Percentiles rank a stretch among this genome's conserved stretches.
Conservation (phyloP, 2,888 invertebrate genomes). For the Prosopocoilus inquinatus region DNA sequence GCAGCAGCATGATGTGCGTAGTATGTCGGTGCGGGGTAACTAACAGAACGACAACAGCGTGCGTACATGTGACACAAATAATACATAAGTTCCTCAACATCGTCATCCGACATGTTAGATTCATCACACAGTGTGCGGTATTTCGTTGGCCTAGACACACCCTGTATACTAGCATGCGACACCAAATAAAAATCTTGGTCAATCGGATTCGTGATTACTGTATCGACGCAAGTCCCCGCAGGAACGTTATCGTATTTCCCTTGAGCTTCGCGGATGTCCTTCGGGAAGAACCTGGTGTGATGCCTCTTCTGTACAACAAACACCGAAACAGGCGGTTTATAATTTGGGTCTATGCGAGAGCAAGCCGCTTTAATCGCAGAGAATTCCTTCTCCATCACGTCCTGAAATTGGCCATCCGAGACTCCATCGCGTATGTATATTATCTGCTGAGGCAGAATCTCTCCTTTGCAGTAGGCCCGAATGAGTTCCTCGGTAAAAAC, state of each 20-base stretch:
- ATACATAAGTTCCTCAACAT: conserved; percentile 76
- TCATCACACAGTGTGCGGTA: conserved; percentile 86
- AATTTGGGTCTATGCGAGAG: conserved; percentile 50
- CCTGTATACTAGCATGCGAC: conserved; percentile 70
- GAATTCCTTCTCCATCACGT: conserved; percentile 67
- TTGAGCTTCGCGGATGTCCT: conserved; percentile 43
- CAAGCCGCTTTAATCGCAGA: conserved; percentile 72
- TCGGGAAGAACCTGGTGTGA: conserved; percentile 74
- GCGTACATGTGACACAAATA: conserved; percentile 84
- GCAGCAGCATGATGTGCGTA: conserved; percentile 85
- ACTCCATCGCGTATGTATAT: conserved; percentile 85
- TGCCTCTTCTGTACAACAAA: conserved; percentile 96
- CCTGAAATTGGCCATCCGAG: conserved; percentile 77
- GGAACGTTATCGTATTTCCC: conserved; percentile 73
- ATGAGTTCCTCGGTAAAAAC: conserved; percentile 54
- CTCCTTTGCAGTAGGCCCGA: conserved; percentile 55
- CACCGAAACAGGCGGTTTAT: conserved; percentile 81
- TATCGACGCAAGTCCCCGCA: conserved; percentile 82
- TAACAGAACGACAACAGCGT: conserved; percentile 79
- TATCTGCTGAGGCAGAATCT: conserved; percentile 59
- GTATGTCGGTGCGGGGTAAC: conserved; percentile 85
- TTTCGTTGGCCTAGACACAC: conserved; percentile 82
- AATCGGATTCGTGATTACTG: conserved; percentile 78
- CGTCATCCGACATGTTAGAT: conserved; percentile 65
- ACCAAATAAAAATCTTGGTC: conserved; percentile 85